Base-by-base conservation (phyloP, 2,888 invertebrate genomes). In the Calliopum simillimum region DNA sequence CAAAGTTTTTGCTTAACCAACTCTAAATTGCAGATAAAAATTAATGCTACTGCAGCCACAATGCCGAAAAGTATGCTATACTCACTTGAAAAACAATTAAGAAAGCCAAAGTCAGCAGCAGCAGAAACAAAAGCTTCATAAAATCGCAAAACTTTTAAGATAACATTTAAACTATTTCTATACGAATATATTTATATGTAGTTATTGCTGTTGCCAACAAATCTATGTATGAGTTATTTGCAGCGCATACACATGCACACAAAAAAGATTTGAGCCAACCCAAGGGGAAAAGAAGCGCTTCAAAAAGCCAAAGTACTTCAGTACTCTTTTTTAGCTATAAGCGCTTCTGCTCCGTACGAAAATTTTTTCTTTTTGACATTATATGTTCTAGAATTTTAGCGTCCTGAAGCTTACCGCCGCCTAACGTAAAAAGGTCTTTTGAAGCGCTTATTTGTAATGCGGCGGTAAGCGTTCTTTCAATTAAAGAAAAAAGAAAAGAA, bases 91-190 rank as follows among this genome's bases (percentile, higher is more conserved):
- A 53, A 53, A 12, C 53, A 53, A 23, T 53, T 53, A 53, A 53
- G 21, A 53, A 53, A 53, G 23, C 53, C 53, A 53, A 53, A 53
- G 23, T 8, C 53, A 23, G 21, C 53, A 53, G 25, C 25, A 25
- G 5, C 25, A 25, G 25, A 3, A 33, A 8, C 33, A 33, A 33
- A 33, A 6, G 33, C 33, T 33, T 53, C 53, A 53, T 53, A 53
- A 23, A 53, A 53, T 53, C 19, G 23, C 53, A 53, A 53, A 53
- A 53, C 53, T 53, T 53, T 53, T 53, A 53, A 53, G 53, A 53
- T 53, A 53, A 53, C 23, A 53, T 53, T 53, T 53, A 23, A 53
- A 53, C 53, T 53, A 53, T 53, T 53, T 23, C 33, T 33, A 4
- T 33, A 6, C 33, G 33, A n/a, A n/a, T n/a, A n/a, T n/a, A n/a